A percentile compares a stretch with the other conserved stretches of the same genome.
phyloP scores from a whole-genome alignment of 1,140 invertebrate species.

The Pinna nobilis region DNA sequence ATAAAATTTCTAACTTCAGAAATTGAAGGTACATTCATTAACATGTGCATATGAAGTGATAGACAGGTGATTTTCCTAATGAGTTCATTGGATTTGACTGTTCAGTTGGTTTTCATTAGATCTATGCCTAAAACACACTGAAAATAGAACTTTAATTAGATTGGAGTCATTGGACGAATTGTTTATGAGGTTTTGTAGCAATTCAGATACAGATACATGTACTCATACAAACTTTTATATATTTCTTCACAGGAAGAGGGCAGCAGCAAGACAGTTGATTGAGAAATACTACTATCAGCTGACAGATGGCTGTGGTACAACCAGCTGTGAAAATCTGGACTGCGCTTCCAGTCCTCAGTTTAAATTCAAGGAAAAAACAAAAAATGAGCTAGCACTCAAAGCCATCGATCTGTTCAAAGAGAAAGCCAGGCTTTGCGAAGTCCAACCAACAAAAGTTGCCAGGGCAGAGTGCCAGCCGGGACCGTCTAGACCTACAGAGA shows the following conservation, averaged over 20 bases:
- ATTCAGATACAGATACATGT: no score
- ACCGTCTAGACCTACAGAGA: slow-evolving; percentile 6
- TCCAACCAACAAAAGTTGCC: slow-evolving; percentile 55
- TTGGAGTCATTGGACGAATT: no score
- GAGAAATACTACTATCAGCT: slow-evolving; percentile 95
- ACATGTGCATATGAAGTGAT: no score
- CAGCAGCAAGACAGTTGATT: slow-evolving; percentile 90
- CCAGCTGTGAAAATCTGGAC: slow-evolving; percentile 66
- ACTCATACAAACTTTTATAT: no score
- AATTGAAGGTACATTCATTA: no score
- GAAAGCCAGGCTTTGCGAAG: slow-evolving; percentile 79
- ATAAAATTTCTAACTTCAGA: no score
- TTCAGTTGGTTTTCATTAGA: no score
- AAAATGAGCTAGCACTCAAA: slow-evolving; percentile 90
- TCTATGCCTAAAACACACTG: no score
- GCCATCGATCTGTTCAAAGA: slow-evolving; percentile 90
- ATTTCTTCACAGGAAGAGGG: slow-evolving; percentile 90
- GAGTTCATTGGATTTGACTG: no score
- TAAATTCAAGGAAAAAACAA: slow-evolving; percentile 48
- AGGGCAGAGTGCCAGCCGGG: slow-evolving; percentile 34
- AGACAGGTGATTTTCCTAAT: no score
- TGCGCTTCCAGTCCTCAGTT: slow-evolving; percentile 86
- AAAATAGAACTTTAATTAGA: no score
- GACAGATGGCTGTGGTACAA: slow-evolving; percentile 56
- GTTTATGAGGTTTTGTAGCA: no score